These are phyloP conservation scores for Monomorium pharaonis DNA, from an alignment of 1,140 invertebrate species.

Conservation along the genomic window DNA sequence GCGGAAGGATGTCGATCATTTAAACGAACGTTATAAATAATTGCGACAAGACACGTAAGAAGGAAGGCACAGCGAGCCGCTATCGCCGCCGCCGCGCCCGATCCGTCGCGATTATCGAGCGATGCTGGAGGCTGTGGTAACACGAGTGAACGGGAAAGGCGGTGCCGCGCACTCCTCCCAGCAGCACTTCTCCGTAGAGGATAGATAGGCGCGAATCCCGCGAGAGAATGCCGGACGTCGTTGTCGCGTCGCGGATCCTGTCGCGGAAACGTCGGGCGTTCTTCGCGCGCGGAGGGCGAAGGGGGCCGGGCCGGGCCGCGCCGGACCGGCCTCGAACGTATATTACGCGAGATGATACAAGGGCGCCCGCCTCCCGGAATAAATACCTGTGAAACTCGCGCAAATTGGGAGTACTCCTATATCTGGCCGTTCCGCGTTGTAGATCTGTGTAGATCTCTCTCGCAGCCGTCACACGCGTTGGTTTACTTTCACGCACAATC, in stretches of 20 bases:
- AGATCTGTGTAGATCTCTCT: too few species aligned
- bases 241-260: not conserved
- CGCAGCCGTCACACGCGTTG: conserved; percentile 40
- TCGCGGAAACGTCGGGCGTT: not conserved
- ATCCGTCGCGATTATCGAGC: not conserved
- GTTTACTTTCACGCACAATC: conserved; percentile 55
- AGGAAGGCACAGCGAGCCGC: too few species aligned
- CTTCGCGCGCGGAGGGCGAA: not conserved
- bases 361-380: not conserved
- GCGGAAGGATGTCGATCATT: not conserved
- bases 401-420: not conserved
- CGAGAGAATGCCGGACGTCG: not conserved
- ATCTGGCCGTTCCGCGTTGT: not conserved
- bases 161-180: conserved; percentile 69
- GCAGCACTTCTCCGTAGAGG: conserved; percentile 1
- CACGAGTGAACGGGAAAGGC: conserved; percentile 72
- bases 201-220: conserved; percentile 16
- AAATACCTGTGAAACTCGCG: conserved; percentile 54
- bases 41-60: not conserved
- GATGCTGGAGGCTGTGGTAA: not conserved
- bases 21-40: not conserved
- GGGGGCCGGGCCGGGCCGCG: too few species aligned
- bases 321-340: not conserved
- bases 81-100: not conserved
- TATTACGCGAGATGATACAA: not conserved